These are phyloP conservation scores for Drosophila virilis DNA, from an alignment of 1,140 invertebrate species.

Conservation along the genomic window DNA sequence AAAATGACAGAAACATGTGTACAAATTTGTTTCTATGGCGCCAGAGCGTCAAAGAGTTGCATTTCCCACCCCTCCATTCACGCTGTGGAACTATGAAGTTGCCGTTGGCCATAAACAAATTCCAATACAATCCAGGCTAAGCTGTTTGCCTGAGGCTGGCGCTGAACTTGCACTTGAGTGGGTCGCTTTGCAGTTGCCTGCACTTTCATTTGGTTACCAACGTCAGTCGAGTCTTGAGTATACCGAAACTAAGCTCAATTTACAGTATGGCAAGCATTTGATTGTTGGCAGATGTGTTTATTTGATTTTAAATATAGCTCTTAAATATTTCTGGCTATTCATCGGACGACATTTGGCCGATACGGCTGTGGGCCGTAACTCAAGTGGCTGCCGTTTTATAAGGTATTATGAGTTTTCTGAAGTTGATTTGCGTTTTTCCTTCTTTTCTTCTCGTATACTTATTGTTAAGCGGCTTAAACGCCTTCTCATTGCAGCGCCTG, in stretches of 20 bases:
- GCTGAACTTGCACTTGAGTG: slow-evolving; percentile 62
- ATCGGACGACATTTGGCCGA: slow-evolving; percentile 56
- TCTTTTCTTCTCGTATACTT: neutral
- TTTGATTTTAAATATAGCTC: slow-evolving; percentile 82
- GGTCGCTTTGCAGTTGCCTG: slow-evolving; percentile 62
- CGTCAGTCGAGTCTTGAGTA: slow-evolving; percentile 60
- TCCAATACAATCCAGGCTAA: slow-evolving; percentile 60
- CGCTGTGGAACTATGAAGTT: slow-evolving; percentile 23
- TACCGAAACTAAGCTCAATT: slow-evolving; percentile 76
- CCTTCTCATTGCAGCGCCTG: slow-evolving; percentile 50
- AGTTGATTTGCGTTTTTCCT: slow-evolving; percentile 10
- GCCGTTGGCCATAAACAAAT: slow-evolving; percentile 76
- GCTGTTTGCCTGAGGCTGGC: slow-evolving; percentile 54
- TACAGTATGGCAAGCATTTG: slow-evolving; percentile 79
- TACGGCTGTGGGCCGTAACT: slow-evolving; percentile 17
- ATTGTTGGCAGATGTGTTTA: slow-evolving; percentile 78
- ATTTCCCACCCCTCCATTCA: neutral
- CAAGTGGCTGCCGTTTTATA: slow-evolving; percentile 50
- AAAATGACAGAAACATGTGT: slow-evolving; percentile 82
- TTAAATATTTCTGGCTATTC: slow-evolving; percentile 77
- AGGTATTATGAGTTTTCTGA: slow-evolving; percentile 46
- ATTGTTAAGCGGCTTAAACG: slow-evolving; percentile 73
- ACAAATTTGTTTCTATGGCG: slow-evolving; percentile 72
- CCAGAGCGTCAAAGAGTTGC: slow-evolving; percentile 25
- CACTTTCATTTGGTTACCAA: slow-evolving; percentile 53